These are phyloP conservation scores for Neogale vison DNA, from an alignment of 2,113 vertebrate species.

Conservation along the genomic window DNA sequence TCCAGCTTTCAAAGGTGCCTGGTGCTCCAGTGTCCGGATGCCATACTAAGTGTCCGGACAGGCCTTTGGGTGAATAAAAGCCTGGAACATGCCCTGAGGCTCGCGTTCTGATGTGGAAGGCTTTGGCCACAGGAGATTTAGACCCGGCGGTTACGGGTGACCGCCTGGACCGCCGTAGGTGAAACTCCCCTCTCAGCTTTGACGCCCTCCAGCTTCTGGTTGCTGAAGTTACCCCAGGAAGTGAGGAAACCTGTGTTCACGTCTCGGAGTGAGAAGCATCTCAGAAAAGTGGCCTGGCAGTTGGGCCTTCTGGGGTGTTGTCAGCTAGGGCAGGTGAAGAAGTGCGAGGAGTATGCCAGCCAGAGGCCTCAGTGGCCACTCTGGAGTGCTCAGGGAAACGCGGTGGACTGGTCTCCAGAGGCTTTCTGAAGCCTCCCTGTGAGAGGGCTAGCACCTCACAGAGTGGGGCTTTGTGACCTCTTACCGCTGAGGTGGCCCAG, in stretches of 20 bases:
- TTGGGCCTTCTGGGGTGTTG: neutral
- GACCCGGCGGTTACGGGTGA: neutral
- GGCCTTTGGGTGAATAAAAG: neutral
- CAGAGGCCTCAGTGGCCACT: neutral
- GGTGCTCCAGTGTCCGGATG: neutral
- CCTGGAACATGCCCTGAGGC: neutral
- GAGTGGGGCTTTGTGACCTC: neutral
- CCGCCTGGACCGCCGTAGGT: rapidly evolving
- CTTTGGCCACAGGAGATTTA: neutral
- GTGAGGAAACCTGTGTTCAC: neutral
- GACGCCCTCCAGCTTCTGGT: neutral
- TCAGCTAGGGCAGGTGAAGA: neutral
- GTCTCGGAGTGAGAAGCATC: neutral
- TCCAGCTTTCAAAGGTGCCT: neutral
- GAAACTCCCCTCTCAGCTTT: neutral
- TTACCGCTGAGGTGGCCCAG: neutral
- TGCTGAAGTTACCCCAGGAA: neutral
- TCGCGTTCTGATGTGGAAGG: neutral
- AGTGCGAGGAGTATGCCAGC: neutral
- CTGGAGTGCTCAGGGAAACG: too few species aligned
- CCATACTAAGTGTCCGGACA: rapidly evolving
- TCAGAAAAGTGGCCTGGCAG: neutral
- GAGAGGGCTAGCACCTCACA: neutral
- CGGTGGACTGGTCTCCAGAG: neutral
- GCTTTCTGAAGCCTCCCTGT: neutral